Conservation (phyloP, 2,113 vertebrate species). For the Nycticryphes semicollaris region DNA sequence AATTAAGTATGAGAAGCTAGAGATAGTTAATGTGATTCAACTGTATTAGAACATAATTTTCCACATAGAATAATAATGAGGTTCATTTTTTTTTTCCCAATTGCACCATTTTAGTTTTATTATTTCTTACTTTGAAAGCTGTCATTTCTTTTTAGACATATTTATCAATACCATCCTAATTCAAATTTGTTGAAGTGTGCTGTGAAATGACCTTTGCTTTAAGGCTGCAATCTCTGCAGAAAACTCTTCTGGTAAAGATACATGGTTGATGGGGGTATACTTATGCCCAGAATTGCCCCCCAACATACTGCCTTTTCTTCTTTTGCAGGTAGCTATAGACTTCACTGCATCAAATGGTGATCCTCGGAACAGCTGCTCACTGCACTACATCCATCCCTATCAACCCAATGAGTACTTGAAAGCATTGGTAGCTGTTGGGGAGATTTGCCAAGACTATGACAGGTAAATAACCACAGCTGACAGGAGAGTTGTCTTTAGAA, state of each 20-base stretch:
- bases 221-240: background rate
- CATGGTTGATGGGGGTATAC: background rate
- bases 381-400: slow-evolving; percentile 98
- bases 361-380: slow-evolving; percentile 94
- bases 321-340: slow-evolving; percentile 92
- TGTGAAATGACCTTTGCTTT: background rate
- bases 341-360: slow-evolving; percentile 97
- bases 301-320: background rate
- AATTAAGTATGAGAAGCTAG: slow-evolving; percentile 7
- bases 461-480: slow-evolving; percentile 77
- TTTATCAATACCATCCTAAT: background rate
- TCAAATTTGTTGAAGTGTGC: background rate
- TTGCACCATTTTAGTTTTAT: background rate
- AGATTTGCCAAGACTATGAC: slow-evolving; percentile 99
- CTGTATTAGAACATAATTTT: background rate
- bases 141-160: background rate
- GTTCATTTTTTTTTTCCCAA: background rate
- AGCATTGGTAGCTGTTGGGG: slow-evolving; percentile 94
- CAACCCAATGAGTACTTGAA: slow-evolving; percentile 98
- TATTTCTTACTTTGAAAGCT: background rate
- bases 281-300: background rate
- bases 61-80: background rate
- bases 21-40: slow-evolving; percentile 17
- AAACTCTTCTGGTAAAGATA: background rate
- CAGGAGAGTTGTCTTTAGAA: background rate